Conservation (phyloP, 2,888 invertebrate genomes). For the Scrobipalpa atriplicella region DNA sequence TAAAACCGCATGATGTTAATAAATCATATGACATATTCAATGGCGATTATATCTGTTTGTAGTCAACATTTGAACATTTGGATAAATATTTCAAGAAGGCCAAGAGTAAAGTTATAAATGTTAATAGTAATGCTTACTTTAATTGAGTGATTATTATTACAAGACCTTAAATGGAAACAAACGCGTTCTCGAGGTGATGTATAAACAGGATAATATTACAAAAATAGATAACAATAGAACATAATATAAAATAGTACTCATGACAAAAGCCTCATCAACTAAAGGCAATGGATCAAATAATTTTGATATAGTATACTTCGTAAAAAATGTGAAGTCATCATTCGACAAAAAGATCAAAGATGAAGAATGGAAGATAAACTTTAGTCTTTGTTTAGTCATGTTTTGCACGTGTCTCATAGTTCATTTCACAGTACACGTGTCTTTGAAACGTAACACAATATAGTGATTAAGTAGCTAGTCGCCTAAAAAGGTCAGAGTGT, state of each 20-base stretch:
- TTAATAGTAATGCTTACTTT: background rate
- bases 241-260: too few relatives aligned
- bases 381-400: background rate
- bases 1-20: background rate
- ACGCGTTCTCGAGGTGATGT: too few relatives aligned
- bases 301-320: background rate
- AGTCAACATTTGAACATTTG: background rate
- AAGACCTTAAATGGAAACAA: background rate
- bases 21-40: constrained; percentile 5
- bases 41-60: background rate
- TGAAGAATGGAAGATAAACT: background rate
- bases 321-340: constrained; percentile 2
- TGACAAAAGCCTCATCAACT: constrained; percentile 11
- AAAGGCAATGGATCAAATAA: background rate
- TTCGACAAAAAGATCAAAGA: background rate
- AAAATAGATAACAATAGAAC: constrained; percentile 21
- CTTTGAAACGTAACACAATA: background rate
- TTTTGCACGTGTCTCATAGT: background rate
- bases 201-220: background rate
- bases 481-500: too few relatives aligned
- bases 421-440: background rate
- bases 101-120: background rate
- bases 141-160: background rate
- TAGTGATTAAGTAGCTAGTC: too few relatives aligned
- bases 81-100: background rate